Percentiles rank a stretch among this genome's conserved stretches.
phyloP scores from a whole-genome alignment of 2,113 vertebrate species.

The Ovis aries region ARS-UI_Ramb_v3.0 NC_056077.1:40535501-40536000 shows the following conservation, averaged over 20 bases:
- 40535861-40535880: background rate
- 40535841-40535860: background rate
- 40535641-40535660: slow-evolving; percentile 1
- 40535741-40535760: background rate
- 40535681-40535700: background rate
- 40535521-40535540: background rate
- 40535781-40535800: background rate
- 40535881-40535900: background rate
- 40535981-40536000: background rate
- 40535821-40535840: background rate
- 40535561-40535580: slow-evolving; percentile 30
- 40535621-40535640: background rate
- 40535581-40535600: slow-evolving; percentile 26
- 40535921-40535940: background rate
- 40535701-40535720: slow-evolving; percentile 5
- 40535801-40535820: background rate
- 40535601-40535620: background rate
- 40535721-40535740: background rate
- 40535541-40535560: slow-evolving; percentile 21
- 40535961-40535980: background rate
- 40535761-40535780: background rate
- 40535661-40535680: background rate
- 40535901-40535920: background rate
- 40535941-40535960: background rate
- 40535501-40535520: slow-evolving; percentile 23